Evolutionary conservation across 1,140 invertebrate genomes (phyloP).

Genomic region (Orius insidiosus): DNA sequence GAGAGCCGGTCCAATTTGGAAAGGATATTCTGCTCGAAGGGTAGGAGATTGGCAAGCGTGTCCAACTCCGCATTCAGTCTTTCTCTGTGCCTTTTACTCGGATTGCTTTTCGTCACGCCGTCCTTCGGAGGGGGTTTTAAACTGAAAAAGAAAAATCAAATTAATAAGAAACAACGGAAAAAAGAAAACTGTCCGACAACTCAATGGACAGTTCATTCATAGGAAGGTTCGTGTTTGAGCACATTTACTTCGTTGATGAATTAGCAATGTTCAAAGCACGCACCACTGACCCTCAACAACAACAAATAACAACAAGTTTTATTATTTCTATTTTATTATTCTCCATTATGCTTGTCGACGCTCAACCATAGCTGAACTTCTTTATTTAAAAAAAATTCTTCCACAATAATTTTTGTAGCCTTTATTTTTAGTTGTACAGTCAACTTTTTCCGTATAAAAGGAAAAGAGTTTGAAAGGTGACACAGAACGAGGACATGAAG

Average conservation of each 20-base stretch:
- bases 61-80: constrained; percentile 94
- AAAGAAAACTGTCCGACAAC: background rate
- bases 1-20: constrained; percentile 95
- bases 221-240: constrained; percentile 1
- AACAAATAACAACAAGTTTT: too few species aligned
- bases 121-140: constrained; percentile 90
- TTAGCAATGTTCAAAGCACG: too few species aligned
- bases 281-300: too few species aligned
- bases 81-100: constrained; percentile 93
- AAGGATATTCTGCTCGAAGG: constrained; percentile 95
- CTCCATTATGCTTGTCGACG: too few species aligned
- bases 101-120: constrained; percentile 94
- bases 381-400: too few species aligned
- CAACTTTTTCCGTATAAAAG: too few species aligned
- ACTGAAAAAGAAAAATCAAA: constrained; percentile 40
- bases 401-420: too few species aligned
- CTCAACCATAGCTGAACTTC: too few species aligned
- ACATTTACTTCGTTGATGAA: constrained; percentile 1
- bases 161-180: background rate
- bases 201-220: constrained; percentile 8
- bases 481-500: too few species aligned
- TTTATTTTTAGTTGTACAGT: too few species aligned
- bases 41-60: constrained; percentile 88
- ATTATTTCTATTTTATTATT: too few species aligned
- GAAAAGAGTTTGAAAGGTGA: too few species aligned